Base-by-base conservation (phyloP, 2,113 vertebrate species). In the Sapayoa aenigma region DNA sequence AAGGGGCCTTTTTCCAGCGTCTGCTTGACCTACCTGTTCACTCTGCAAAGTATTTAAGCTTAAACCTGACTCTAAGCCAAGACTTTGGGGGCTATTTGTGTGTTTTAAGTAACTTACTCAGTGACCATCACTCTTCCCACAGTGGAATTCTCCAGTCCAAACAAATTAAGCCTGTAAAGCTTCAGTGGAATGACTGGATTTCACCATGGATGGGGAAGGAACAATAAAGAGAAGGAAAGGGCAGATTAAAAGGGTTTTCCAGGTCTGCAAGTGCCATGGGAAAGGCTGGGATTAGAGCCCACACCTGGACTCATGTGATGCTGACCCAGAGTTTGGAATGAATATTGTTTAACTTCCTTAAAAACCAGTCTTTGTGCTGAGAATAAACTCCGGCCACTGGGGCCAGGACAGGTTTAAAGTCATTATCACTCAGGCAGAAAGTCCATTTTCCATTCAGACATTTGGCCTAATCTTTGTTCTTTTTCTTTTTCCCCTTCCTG, bases 121-220 rank as follows among this genome's bases (percentile, higher is more conserved):
- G 58, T 3, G 31, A n/a, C 74, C 53, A 52, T 23, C 21, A 0
- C 47, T 67, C 80, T 74, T 41, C 55, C 39, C 60, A 42, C 42
- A 1, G 23, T 8, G 21, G 33, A 41, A 42, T 22, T 77, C 72
- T 49, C 50, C 31, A 5, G 16, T 35, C 79, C 50, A 35, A 62
- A 58, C 53, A 49, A 47, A 79, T 65, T 2, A 19, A 56, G 42
- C 12, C 56, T 7, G 1, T 11, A 41, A 24, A 50, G 52, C 9
- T 60, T 56, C 60, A 35, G 22, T 0, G 4, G 60, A 42, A 47
- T 0, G 3, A 46, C 7, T 23, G 72, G 42, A 42, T 80, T 87
- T 8, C 82, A 28, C 35, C 37, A 4, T 8, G 2, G 66, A 49
- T 2, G 25, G 30, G 23, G 42, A 84, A 30, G 35, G 89, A 47